phyloP scores from a whole-genome alignment of 2,888 invertebrate genomes.

The Balanococcus diminutus region DNA sequence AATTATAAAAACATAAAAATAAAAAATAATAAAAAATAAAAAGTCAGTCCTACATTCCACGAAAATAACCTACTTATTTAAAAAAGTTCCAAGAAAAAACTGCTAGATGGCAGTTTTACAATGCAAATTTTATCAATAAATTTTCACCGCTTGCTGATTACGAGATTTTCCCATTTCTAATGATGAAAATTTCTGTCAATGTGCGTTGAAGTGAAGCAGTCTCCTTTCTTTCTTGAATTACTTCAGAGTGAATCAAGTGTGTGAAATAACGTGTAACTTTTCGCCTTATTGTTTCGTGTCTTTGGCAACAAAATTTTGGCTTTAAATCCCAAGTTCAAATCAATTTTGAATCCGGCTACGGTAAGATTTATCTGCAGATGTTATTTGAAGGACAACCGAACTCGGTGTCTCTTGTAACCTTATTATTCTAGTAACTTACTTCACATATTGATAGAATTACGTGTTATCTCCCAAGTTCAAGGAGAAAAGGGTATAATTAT shows the following conservation, averaged over 20 bases:
- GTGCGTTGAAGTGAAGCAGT: not conserved
- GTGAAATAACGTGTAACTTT: not conserved
- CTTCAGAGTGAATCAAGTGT: not conserved
- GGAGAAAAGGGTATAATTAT: conserved; percentile 38
- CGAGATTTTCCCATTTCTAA: not conserved
- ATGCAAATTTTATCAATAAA: not conserved
- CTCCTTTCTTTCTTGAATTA: not conserved
- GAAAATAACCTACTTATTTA: not conserved
- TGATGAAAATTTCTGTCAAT: not conserved
- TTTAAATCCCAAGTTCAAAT: not conserved
- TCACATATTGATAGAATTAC: not conserved
- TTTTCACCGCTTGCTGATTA: conserved; percentile 12
- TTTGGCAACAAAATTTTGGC: conserved; percentile 8
- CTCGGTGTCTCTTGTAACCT: conserved; percentile 24
- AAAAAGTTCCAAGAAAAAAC: not conserved
- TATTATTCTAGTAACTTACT: not conserved
- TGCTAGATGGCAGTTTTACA: not conserved
- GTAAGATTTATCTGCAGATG: conserved; percentile 4
- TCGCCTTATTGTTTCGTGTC: not conserved
- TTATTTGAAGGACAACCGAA: conserved; percentile 21
- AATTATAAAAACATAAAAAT: not conserved
- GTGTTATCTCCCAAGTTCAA: conserved; percentile 32
- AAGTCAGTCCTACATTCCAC: not conserved
- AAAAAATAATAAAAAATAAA: not conserved
- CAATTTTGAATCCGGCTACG: conserved; percentile 2